Conservation (phyloP, 2,888 invertebrate genomes). For the Melinaea menophilus region DNA sequence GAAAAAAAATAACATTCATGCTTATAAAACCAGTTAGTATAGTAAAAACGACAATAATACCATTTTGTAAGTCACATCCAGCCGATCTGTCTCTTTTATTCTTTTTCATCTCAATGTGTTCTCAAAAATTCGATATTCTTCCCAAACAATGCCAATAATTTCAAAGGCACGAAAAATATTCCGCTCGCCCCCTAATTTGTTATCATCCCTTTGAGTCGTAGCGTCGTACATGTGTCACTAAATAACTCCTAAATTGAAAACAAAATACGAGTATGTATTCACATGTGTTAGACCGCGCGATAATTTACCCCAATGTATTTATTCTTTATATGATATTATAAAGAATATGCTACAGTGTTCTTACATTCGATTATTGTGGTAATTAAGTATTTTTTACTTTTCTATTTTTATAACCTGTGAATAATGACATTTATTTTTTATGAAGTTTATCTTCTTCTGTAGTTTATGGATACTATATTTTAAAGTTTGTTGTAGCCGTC, state of each 20-base stretch:
- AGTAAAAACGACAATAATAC: no score
- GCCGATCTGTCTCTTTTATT: slow-evolving; percentile 25
- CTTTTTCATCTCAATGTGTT: slow-evolving; percentile 40
- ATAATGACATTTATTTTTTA: no score
- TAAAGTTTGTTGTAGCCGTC: no score
- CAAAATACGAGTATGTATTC: not conserved
- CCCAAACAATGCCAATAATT: slow-evolving; percentile 62
- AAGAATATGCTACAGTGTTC: no score
- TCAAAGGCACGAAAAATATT: slow-evolving; percentile 55
- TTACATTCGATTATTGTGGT: no score
- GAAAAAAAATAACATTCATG: no score
- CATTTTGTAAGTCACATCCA: not conserved
- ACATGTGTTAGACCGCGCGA: not conserved
- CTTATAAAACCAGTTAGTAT: not conserved
- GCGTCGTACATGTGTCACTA: slow-evolving; percentile 19
- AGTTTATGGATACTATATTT: no score
- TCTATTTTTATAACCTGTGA: no score
- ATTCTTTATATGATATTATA: no score
- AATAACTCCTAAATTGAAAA: slow-evolving; percentile 19
- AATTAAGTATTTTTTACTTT: no score
- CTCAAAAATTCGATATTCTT: slow-evolving; percentile 53
- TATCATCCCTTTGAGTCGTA: slow-evolving; percentile 23
- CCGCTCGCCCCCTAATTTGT: slow-evolving; percentile 47
- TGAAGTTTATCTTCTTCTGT: no score
- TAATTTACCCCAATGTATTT: no score